phyloP scores from a whole-genome alignment of 2,113 vertebrate species.

The Hylia prasina region DNA sequence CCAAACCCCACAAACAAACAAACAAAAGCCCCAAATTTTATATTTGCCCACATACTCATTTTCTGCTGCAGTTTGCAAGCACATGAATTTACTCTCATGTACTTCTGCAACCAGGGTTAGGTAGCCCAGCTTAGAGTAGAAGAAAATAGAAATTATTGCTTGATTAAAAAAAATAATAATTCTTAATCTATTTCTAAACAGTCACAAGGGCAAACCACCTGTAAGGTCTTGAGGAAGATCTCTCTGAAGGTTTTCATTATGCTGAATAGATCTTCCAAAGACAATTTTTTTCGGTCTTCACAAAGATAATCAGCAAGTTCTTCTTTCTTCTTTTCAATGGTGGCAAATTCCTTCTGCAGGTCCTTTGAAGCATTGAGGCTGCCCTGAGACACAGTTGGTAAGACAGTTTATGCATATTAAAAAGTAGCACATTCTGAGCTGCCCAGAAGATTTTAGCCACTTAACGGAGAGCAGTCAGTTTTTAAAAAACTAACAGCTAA shows the following conservation, averaged over 20 bases:
- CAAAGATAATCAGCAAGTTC: conserved; percentile 88
- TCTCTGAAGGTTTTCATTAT: conserved; percentile 86
- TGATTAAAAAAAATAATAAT: neutral
- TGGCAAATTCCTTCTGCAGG: conserved; percentile 70
- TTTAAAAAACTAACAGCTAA: neutral
- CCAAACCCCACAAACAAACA: neutral
- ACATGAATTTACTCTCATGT: neutral
- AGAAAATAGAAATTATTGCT: neutral
- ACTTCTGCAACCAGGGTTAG: neutral
- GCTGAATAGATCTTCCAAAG: conserved; percentile 84
- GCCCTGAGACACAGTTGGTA: conserved; percentile 65
- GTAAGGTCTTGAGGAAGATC: conserved; percentile 82
- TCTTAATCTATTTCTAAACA: neutral
- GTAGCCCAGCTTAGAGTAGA: neutral
- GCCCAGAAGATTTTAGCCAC: neutral
- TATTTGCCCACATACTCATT: neutral
- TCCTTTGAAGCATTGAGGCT: conserved; percentile 62
- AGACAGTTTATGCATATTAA: neutral
- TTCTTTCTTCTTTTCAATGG: conserved; percentile 73
- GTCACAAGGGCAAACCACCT: conserved; percentile 77
- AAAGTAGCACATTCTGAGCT: neutral
- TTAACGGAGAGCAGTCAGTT: neutral
- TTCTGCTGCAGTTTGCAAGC: neutral
- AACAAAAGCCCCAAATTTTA: neutral
- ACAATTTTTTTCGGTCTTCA: conserved; percentile 81